A percentile compares a stretch with the other conserved stretches of the same genome.
Conservation (phyloP, 2,113 vertebrate species). For the Leptodactylus fuscus region DNA sequence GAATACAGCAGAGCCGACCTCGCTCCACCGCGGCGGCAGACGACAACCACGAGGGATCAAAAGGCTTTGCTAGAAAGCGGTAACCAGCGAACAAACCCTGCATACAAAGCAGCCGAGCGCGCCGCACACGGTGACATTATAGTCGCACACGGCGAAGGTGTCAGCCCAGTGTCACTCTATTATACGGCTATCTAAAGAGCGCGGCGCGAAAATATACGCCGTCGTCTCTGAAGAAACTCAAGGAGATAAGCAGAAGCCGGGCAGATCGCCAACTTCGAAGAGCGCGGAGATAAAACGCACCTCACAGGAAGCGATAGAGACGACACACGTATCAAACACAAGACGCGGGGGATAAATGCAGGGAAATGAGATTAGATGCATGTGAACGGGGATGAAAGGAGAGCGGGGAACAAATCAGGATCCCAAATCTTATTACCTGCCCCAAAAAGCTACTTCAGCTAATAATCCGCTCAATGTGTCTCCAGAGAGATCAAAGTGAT, state of each 20-base stretch:
- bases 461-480: neutral
- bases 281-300: neutral
- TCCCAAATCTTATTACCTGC: neutral
- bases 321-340: no score
- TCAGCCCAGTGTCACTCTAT: constrained; percentile 2
- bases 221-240: no score
- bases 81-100: neutral
- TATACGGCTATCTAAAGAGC: neutral
- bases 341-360: constrained; percentile 1
- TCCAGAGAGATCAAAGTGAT: no score
- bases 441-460: neutral
- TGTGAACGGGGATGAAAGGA: neutral
- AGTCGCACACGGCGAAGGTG: neutral
- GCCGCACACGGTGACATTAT: no score
- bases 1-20: neutral
- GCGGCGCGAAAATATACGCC: neutral
- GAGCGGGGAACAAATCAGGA: neutral
- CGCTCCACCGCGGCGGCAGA: neutral
- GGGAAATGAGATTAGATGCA: neutral
- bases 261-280: constrained; percentile 1
- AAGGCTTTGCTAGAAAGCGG: neutral
- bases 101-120: neutral
- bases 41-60: neutral
- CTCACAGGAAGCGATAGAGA: neutral
- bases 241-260: neutral